Conservation (phyloP, 2,888 invertebrate species). For the Punctoribates punctum region DNA sequence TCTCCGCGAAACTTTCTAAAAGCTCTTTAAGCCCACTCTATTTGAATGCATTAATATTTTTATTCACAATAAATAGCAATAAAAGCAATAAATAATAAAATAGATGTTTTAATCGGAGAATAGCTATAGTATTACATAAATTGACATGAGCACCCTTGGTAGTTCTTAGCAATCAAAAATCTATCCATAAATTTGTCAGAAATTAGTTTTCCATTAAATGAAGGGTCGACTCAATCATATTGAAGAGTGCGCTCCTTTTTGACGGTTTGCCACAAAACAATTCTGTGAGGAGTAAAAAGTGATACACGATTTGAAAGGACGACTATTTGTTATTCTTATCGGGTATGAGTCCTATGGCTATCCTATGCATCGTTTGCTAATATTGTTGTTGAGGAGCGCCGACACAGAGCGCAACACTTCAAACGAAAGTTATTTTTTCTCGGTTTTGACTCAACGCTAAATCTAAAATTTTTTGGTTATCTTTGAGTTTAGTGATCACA, state of each 20-base stretch:
- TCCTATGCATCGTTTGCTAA: neutral
- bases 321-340: constrained; percentile 31
- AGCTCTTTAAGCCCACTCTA: too few species aligned
- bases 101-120: too few species aligned
- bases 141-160: too few species aligned
- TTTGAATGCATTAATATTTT: too few species aligned
- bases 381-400: constrained; percentile 9
- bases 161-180: too few species aligned
- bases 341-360: neutral
- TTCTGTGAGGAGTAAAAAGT: neutral
- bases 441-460: neutral
- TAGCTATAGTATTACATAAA: too few species aligned
- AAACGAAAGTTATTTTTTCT: neutral
- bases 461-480: neutral
- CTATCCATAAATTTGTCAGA: too few species aligned
- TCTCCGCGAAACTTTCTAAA: too few species aligned
- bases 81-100: too few species aligned
- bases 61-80: too few species aligned
- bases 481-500: constrained; percentile 14
- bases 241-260: neutral
- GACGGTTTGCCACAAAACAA: constrained; percentile 10
- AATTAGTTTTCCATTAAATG: too few species aligned
- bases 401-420: neutral
- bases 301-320: constrained; percentile 10
- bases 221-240: too few species aligned